phyloP scores from a whole-genome alignment of 2,888 invertebrate genomes.

The Sturmia bella region DNA sequence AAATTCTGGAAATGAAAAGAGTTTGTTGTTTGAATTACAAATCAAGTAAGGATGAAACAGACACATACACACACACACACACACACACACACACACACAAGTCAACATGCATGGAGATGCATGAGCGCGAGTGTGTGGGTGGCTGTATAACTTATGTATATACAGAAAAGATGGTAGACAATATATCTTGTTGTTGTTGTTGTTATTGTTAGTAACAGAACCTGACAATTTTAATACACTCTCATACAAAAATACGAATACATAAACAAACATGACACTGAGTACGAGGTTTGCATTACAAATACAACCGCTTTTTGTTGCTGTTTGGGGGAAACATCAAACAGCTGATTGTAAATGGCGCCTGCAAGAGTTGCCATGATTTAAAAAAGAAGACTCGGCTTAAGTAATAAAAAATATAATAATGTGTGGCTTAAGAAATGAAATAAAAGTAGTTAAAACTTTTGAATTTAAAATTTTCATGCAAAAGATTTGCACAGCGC shows the following conservation, averaged over 20 bases:
- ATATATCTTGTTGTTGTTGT: slow-evolving; percentile 58
- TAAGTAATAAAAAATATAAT: too few species aligned
- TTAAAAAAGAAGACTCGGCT: too few species aligned
- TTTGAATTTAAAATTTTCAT: too few species aligned
- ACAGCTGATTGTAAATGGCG: slow-evolving; percentile 66
- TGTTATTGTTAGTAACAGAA: slow-evolving; percentile 49
- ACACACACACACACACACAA: slow-evolving; percentile 5
- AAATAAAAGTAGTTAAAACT: too few species aligned
- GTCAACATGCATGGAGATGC: background rate
- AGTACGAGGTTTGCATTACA: slow-evolving; percentile 80
- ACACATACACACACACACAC: slow-evolving; percentile 14
- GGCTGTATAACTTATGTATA: background rate
- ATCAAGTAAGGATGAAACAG: slow-evolving; percentile 61
- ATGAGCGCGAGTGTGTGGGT: background rate
- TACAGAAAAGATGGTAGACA: slow-evolving; percentile 42
- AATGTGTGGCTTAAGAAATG: too few species aligned
- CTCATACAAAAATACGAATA: background rate
- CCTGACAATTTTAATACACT: slow-evolving; percentile 28
- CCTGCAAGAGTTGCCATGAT: slow-evolving; percentile 44
- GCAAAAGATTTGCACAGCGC: slow-evolving; percentile 33
- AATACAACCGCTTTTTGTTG: slow-evolving; percentile 73
- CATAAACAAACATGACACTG: slow-evolving; percentile 44
- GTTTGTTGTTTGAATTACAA: slow-evolving; percentile 69
- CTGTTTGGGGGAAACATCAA: slow-evolving; percentile 41
- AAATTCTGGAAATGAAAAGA: slow-evolving; percentile 68